Evolutionary conservation across 2,888 invertebrate species (phyloP).

Genomic region (Pyrgus malvae): DNA sequence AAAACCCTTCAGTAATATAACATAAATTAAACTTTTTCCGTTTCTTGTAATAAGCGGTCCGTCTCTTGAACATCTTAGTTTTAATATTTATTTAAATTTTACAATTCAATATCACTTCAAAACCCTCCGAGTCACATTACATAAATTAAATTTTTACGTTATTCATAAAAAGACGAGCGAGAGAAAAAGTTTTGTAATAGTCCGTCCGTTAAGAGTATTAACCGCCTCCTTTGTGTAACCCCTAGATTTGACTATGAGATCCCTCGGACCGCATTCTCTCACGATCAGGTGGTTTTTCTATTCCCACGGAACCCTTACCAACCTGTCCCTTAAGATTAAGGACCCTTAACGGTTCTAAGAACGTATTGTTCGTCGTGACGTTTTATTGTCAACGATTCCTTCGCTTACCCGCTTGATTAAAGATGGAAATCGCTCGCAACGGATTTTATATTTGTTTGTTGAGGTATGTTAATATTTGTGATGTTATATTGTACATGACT

Average conservation of each 20-base stretch:
- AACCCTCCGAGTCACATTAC: neutral
- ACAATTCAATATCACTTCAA: too few species aligned
- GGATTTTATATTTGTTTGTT: neutral
- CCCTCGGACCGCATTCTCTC: slow-evolving; percentile 26
- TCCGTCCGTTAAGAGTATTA: slow-evolving; percentile 16
- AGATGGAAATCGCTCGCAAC: neutral
- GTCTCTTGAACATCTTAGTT: too few species aligned
- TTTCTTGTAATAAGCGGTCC: too few species aligned
- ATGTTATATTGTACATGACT: too few species aligned
- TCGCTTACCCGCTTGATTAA: neutral
- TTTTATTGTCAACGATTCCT: slow-evolving; percentile 13
- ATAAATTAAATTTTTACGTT: neutral
- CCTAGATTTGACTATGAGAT: slow-evolving; percentile 20
- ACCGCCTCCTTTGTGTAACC: slow-evolving; percentile 3
- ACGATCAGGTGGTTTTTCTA: slow-evolving; percentile 37
- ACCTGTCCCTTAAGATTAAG: slow-evolving; percentile 25
- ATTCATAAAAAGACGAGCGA: neutral
- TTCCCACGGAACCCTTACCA: slow-evolving; percentile 14
- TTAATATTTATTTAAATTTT: too few species aligned
- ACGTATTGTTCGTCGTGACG: slow-evolving; percentile 4
- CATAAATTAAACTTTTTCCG: too few species aligned
- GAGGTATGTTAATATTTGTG: neutral
- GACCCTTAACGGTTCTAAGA: slow-evolving; percentile 12
- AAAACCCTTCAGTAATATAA: too few species aligned
- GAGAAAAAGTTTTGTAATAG: too few species aligned